phyloP scores from a whole-genome alignment of 2,113 vertebrate species.

The Elephantulus edwardii region DNA sequence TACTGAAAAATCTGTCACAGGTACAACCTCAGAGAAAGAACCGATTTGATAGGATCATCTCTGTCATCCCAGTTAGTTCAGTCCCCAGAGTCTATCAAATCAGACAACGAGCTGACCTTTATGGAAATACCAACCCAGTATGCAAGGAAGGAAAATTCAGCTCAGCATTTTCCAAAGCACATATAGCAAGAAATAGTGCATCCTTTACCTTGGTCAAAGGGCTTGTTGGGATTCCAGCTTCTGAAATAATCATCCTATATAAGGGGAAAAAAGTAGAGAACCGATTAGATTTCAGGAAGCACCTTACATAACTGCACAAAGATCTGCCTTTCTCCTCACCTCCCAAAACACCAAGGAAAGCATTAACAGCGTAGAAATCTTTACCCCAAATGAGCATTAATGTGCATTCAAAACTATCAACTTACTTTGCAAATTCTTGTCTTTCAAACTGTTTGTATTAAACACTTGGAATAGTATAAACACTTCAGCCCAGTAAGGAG shows the following conservation, averaged over 20 bases:
- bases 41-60: slow-evolving; percentile 48
- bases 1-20: neutral
- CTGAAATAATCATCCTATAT: slow-evolving; percentile 90
- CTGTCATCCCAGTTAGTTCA: slow-evolving; percentile 10
- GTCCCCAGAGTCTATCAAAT: neutral
- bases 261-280: slow-evolving; percentile 48
- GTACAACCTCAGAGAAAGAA: slow-evolving; percentile 31
- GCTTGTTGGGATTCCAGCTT: slow-evolving; percentile 90
- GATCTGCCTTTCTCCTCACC: neutral
- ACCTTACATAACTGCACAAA: slow-evolving; percentile 40
- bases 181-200: neutral
- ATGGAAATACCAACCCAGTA: neutral
- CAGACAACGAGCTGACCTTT: neutral
- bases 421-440: slow-evolving; percentile 46
- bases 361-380: neutral
- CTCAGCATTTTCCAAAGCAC: neutral
- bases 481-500: neutral
- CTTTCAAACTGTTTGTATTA: slow-evolving; percentile 32
- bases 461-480: neutral
- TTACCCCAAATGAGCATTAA: slow-evolving; percentile 7
- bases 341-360: slow-evolving; percentile 51
- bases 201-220: slow-evolving; percentile 89
- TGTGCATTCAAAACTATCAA: slow-evolving; percentile 12
- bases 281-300: slow-evolving; percentile 58
- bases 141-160: neutral